Base-by-base conservation (phyloP, 1,140 invertebrate species). In the Eupeodes corollae region DNA sequence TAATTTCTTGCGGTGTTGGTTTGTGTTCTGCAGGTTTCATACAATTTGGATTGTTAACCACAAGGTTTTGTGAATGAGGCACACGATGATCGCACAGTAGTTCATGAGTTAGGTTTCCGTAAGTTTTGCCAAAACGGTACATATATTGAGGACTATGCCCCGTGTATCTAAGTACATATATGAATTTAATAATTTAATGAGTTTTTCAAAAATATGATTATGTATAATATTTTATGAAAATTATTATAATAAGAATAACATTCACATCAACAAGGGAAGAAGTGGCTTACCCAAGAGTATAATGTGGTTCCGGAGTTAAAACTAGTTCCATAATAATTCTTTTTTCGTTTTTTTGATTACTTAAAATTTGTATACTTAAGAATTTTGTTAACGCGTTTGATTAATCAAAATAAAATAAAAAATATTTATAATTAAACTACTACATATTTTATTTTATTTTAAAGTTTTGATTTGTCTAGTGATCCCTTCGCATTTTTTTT, bases 121-220 rank as follows among this genome's bases (percentile, higher is more conserved):
- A 86, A 2, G 80, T 83, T 62, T 82, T 75, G 3, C 82, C 83
- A 40, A 80, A 76, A 38, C 77, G 75, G 57, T 77, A 84, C 30
- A 76, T 79, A 66, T 80, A 80, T 55, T 83, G 79, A 2, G 82
- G 80, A 59, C 79, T 82, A 56, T 82, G 80, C 12, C 83, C 83
- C 3, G 80, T 79, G 56, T 86, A 85, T 35, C 83, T 86, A 53
- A 35, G 52, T 37, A 38, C 45, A 13, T 1, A 26, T 14, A 48
- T 52, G 26, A 5, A 42, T 49, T 46, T 19, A 5, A 44, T 5
- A 31, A 46, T 2, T 15, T 5, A 40, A 31, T 21, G 2, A 5
- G 5, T n/a, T 14, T 18, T 14, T n/a, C 35, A 6, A 48, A 5
- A 11, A 9, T 31, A 5, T 21, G 11, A 15, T 30, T 11, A 13